These are phyloP conservation scores for Macrotus californicus DNA, from an alignment of 2,113 vertebrate genomes.

Conservation along the genomic window DNA sequence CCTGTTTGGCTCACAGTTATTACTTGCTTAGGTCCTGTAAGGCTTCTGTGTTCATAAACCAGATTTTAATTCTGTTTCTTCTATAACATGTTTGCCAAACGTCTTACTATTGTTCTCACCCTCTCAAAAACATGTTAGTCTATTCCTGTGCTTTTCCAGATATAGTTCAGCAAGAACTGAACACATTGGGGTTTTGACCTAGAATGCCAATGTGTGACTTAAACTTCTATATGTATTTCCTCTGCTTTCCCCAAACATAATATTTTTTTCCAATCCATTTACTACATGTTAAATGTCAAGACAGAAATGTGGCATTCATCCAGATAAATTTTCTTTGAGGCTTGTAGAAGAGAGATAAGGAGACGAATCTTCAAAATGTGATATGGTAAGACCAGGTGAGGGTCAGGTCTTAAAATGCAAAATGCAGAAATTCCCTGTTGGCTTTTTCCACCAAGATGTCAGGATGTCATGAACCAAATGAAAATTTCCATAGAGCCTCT, in stretches of 20 bases:
- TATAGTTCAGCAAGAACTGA: neutral
- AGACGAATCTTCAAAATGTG: conserved; percentile 1
- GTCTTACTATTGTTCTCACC: neutral
- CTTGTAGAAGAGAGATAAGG: neutral
- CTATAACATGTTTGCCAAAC: neutral
- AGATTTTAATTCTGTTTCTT: neutral
- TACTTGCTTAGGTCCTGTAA: neutral
- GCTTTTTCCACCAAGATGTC: conserved; percentile 25
- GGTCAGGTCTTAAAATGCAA: conserved; percentile 5
- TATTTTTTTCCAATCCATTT: conserved; percentile 12
- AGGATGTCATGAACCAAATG: conserved; percentile 50
- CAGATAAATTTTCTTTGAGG: conserved; percentile 2
- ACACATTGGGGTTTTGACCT: neutral
- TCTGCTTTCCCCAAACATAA: neutral
- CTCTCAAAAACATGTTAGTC: neutral
- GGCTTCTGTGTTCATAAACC: neutral
- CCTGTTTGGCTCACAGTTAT: neutral
- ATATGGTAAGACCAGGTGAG: neutral
- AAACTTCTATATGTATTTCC: neutral
- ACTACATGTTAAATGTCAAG: neutral
- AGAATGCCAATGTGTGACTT: neutral
- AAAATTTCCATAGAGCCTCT: conserved; percentile 28
- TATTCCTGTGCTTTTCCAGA: neutral
- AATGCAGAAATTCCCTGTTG: neutral
- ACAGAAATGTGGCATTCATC: neutral